Conservation (phyloP, 1,140 invertebrate species). For the Acromyrmex echinatior region DNA sequence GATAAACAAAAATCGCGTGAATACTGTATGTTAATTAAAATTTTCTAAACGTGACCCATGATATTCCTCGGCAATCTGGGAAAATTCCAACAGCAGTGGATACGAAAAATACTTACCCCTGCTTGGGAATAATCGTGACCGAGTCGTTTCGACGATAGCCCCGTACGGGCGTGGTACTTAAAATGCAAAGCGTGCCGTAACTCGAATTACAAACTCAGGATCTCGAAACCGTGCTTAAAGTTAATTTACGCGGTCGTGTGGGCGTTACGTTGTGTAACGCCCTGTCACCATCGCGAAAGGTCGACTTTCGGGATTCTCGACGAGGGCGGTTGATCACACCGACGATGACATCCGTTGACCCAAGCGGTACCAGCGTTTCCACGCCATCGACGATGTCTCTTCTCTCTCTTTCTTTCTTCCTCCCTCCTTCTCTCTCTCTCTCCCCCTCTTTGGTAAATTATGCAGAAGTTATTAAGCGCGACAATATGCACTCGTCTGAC, state of each 20-base stretch:
- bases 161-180: slow-evolving; percentile 28
- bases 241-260: slow-evolving; percentile 54
- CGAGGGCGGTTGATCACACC: slow-evolving; percentile 9
- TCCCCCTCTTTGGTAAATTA: slow-evolving; percentile 21
- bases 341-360: slow-evolving; percentile 3
- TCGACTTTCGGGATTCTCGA: slow-evolving; percentile 45
- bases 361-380: slow-evolving; percentile 12
- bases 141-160: slow-evolving; percentile 23
- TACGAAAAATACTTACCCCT: slow-evolving; percentile 23
- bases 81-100: neutral
- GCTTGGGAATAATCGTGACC: slow-evolving; percentile 18
- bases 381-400: slow-evolving; percentile 32
- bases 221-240: slow-evolving; percentile 54
- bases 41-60: neutral
- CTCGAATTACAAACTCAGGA: slow-evolving; percentile 63
- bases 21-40: slow-evolving; percentile 31
- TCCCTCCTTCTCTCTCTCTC: neutral
- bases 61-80: neutral
- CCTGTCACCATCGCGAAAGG: slow-evolving; percentile 29
- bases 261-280: slow-evolving; percentile 29
- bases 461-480: slow-evolving; percentile 58
- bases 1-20: neutral
- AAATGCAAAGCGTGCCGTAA: slow-evolving; percentile 62
- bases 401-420: too few relatives aligned
- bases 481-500: slow-evolving; percentile 54